Conservation (phyloP, 2,113 vertebrate species). For the Mesoclemmys tuberculata region DNA sequence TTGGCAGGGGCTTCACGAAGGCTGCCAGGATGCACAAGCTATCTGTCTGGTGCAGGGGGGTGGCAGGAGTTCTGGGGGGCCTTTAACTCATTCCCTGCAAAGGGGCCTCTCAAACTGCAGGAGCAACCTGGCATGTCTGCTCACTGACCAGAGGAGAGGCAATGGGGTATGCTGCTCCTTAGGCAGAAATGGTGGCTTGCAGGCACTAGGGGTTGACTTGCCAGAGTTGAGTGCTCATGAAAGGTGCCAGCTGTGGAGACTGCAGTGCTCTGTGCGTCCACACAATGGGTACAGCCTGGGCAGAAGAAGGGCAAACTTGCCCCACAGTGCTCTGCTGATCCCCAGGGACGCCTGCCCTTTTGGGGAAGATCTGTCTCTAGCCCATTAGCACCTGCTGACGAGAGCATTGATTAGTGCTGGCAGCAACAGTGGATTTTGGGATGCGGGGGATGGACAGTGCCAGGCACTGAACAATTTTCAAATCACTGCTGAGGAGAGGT, state of each 20-base stretch:
- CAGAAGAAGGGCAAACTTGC: not conserved
- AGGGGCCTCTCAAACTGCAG: not conserved
- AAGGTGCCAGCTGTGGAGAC: not conserved
- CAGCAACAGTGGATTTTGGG: not conserved
- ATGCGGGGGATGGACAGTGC: not conserved
- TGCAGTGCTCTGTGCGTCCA: not conserved
- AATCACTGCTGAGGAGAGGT: not conserved
- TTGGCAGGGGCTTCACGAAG: not conserved
- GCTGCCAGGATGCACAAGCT: not conserved
- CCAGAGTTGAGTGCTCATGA: not conserved
- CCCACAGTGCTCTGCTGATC: not conserved
- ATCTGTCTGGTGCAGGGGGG: not conserved
- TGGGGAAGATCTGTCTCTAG: not conserved
- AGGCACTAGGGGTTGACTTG: not conserved
- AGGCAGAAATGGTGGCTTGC: not conserved
- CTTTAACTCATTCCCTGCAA: not conserved
- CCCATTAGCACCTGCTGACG: not conserved
- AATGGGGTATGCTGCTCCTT: not conserved
- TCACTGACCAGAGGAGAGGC: not conserved
- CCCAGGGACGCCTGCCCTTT: not conserved
- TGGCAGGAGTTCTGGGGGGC: not conserved
- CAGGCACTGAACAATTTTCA: not conserved
- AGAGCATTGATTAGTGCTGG: not conserved
- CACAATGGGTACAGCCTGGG: not conserved
- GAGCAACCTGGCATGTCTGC: not conserved